phyloP scores from a whole-genome alignment of 2,888 invertebrate species.

The Temnothorax ravouxi region DNA sequence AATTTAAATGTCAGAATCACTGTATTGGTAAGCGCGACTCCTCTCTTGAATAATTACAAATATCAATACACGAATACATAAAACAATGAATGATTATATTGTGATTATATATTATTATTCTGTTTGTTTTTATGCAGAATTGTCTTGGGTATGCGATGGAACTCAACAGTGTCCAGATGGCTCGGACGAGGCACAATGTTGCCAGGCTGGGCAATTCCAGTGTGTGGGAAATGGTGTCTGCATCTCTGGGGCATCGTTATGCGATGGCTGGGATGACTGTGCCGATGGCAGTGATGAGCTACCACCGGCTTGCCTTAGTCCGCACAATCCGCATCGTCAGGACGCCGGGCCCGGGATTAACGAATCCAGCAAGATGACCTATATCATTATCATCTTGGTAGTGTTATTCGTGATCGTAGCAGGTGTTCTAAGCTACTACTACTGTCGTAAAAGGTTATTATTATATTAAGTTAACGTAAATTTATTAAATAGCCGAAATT shows the following conservation, averaged over 20 bases:
- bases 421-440: constrained; percentile 87
- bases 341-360: constrained; percentile 69
- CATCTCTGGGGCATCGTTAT: constrained; percentile 90
- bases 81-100: background rate
- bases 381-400: constrained; percentile 88
- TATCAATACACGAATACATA: background rate
- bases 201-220: constrained; percentile 89
- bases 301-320: constrained; percentile 88
- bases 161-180: constrained; percentile 90
- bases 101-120: background rate
- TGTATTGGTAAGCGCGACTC: constrained; percentile 88
- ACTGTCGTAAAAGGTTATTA: constrained; percentile 86
- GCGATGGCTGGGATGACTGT: constrained; percentile 93
- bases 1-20: constrained; percentile 89
- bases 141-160: constrained; percentile 89
- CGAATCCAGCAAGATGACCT: constrained; percentile 87
- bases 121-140: constrained; percentile 76
- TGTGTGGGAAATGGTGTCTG: constrained; percentile 92
- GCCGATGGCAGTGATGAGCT: constrained; percentile 94
- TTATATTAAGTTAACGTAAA: background rate
- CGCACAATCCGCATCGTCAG: constrained; percentile 85
- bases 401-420: constrained; percentile 88
- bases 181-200: constrained; percentile 91
- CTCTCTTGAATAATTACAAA: constrained; percentile 6
- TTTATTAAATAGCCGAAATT: background rate